Evolutionary conservation across 2,797 vertebrate genomes (phyloP), one percentile per base, ranked within the genome.

Genomic region (Helicolenus hilgendorfi): DNA sequence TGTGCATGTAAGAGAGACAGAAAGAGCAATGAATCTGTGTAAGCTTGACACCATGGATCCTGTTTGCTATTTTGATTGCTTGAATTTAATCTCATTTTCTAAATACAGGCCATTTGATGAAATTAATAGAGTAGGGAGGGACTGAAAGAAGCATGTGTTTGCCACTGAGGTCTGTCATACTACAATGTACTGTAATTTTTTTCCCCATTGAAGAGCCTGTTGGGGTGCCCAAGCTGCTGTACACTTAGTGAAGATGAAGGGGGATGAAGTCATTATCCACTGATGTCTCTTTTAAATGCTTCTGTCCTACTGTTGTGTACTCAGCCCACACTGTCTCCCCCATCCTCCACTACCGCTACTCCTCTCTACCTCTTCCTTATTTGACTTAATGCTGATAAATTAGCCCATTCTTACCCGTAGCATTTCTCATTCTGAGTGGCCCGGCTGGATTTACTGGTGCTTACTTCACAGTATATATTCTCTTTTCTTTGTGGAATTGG

Each of bases 381-480:
- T 95, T 83, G 80, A 93, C 93, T 88, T 95, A 96, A 95, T 94
- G 91, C 92, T 95, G 94, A 96, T 94, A 93, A 95, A 96, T 95
- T 92, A 93, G 79, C 62, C 75, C 1, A 24, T 83, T 88, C 90
- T 92, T 64, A 85, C 69, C 81, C 74, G 4, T 13, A 86, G 36
- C 73, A 72, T 94, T 94, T 84, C 89, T 94, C 92, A 90, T 92
- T 85, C 77, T 26, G 74, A 91, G 83, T 62, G 75, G 79, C 69
- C 86, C 41, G 0, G 29, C 68, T 69, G 89, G 80, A 88, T 91
- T 91, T 88, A 36, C 74, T 84, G 78, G 41, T 20, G 59, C 79
- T 74, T 74, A 72, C 73, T 88, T 84, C 63, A 64, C 65, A 31
- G n/a, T 75, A 56, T 84, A 68, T 81, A 53, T 79, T 78, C 72